Percentiles rank a stretch among this genome's conserved stretches.
phyloP scores from a whole-genome alignment of 2,113 vertebrate genomes.

The Salvelinus namaycush region DNA sequence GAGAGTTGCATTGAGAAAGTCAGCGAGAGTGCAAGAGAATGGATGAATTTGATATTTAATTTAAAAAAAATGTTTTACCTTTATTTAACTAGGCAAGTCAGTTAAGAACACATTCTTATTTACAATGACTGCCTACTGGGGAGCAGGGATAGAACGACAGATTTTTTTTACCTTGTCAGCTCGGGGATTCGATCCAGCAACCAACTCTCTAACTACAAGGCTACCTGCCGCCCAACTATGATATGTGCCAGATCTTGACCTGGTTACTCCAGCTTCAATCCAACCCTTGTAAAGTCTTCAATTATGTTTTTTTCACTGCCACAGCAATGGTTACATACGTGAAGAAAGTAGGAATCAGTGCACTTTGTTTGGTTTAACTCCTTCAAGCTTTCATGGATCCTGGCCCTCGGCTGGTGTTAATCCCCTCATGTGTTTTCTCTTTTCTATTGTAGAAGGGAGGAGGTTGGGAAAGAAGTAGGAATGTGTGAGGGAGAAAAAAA shows the following conservation, averaged over 20 bases:
- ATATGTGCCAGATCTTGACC: constrained; percentile 59
- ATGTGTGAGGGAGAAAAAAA: constrained; percentile 39
- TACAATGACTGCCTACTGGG: too few relatives aligned
- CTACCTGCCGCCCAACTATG: too few relatives aligned
- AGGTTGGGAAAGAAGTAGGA: background rate
- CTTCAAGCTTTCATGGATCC: constrained; percentile 27
- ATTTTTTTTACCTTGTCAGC: too few relatives aligned
- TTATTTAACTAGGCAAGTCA: too few relatives aligned
- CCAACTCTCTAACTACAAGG: too few relatives aligned
- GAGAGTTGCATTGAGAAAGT: too few relatives aligned
- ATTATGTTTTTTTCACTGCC: constrained; percentile 41
- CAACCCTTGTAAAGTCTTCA: constrained; percentile 35
- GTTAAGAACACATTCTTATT: too few relatives aligned
- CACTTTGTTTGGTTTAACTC: constrained; percentile 53
- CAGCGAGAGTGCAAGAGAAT: too few relatives aligned
- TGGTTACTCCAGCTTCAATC: constrained; percentile 43
- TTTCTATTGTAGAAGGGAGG: background rate
- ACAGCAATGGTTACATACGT: constrained; percentile 56
- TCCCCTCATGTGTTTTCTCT: constrained; percentile 15
- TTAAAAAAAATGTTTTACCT: too few relatives aligned
- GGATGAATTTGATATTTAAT: too few relatives aligned
- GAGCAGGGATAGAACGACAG: too few relatives aligned
- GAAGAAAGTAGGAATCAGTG: constrained; percentile 34
- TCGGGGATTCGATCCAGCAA: too few relatives aligned
- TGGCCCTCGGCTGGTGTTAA: constrained; percentile 32